These are phyloP conservation scores for Chelon labrosus DNA, from an alignment of 2,797 vertebrate genomes.

Conservation along the genomic window DNA sequence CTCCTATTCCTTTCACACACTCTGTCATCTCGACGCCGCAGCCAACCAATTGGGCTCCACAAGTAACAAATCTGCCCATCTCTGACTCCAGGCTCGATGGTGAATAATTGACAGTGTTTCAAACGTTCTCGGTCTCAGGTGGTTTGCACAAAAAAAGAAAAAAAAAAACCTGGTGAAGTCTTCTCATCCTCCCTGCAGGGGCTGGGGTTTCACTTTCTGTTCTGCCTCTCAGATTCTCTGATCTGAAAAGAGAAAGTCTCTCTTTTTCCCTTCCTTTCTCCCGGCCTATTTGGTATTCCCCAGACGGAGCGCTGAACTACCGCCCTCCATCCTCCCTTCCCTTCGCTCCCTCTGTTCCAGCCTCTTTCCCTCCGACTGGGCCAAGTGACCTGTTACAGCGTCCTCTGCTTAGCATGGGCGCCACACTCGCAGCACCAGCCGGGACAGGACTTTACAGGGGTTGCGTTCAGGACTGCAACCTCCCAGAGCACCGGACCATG, in stretches of 20 bases:
- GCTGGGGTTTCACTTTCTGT: conserved; percentile 47
- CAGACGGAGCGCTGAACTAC: conserved; percentile 34
- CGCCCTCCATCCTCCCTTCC: conserved; percentile 19
- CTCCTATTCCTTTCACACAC: conserved; percentile 38
- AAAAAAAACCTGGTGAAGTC: conserved; percentile 30
- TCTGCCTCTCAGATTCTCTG: conserved; percentile 38
- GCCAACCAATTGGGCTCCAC: conserved; percentile 47
- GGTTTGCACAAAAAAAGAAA: conserved; percentile 29
- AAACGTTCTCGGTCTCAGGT: conserved; percentile 61
- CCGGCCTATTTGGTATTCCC: conserved; percentile 71
- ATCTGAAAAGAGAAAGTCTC: conserved; percentile 55
- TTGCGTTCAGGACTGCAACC: conserved; percentile 27
- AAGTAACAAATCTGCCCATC: conserved; percentile 59
- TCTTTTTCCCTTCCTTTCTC: conserved; percentile 28
- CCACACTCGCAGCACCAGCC: conserved; percentile 22
- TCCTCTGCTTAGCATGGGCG: conserved; percentile 50
- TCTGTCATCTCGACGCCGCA: conserved; percentile 43
- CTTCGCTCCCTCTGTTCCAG: conserved; percentile 20
- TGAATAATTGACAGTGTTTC: conserved; percentile 67
- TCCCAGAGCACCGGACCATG: conserved; percentile 4
- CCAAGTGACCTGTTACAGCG: conserved; percentile 59
- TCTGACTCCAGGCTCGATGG: conserved; percentile 34
- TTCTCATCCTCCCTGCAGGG: conserved; percentile 55
- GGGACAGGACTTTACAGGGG: conserved; percentile 40
- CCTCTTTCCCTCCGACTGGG: conserved; percentile 45